phyloP scores from a whole-genome alignment of 1,140 invertebrate genomes.

The Philopotamus ludificatus region DNA sequence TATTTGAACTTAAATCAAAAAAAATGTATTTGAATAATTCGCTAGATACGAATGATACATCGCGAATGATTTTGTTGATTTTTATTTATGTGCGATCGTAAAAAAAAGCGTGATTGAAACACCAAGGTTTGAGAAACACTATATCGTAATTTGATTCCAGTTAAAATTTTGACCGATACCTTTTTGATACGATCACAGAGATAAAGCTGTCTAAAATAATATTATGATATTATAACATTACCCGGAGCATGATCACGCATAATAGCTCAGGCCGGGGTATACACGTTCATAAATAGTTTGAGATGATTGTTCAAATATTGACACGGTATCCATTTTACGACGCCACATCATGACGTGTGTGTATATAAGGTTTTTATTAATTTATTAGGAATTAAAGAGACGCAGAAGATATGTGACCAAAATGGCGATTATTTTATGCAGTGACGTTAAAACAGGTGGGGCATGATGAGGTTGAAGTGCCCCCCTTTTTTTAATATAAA shows the following conservation, averaged over 20 bases:
- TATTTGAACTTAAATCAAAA: neutral
- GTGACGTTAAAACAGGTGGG: too few relatives aligned
- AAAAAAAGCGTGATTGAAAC: too few relatives aligned
- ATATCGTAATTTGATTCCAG: constrained; percentile 3
- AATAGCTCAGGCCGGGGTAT: constrained; percentile 16
- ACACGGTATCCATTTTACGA: constrained; percentile 19
- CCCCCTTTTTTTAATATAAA: too few relatives aligned
- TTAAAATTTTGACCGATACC: constrained; percentile 28
- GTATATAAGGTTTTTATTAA: too few relatives aligned
- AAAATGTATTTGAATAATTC: neutral
- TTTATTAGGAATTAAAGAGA: too few relatives aligned
- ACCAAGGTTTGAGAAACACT: constrained; percentile 10
- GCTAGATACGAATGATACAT: too few relatives aligned
- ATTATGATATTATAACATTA: constrained; percentile 33
- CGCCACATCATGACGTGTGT: too few relatives aligned
- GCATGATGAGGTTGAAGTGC: too few relatives aligned
- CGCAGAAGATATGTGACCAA: too few relatives aligned
- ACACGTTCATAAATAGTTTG: constrained; percentile 23
- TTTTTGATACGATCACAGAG: constrained; percentile 27
- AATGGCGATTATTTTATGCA: too few relatives aligned
- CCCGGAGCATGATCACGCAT: constrained; percentile 28
- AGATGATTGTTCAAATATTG: constrained; percentile 30
- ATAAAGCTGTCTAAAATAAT: constrained; percentile 36
- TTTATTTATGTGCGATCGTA: too few relatives aligned
- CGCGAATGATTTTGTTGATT: too few relatives aligned